phyloP scores from a whole-genome alignment of 2,888 invertebrate species.

The Campoletis raptor region DNA sequence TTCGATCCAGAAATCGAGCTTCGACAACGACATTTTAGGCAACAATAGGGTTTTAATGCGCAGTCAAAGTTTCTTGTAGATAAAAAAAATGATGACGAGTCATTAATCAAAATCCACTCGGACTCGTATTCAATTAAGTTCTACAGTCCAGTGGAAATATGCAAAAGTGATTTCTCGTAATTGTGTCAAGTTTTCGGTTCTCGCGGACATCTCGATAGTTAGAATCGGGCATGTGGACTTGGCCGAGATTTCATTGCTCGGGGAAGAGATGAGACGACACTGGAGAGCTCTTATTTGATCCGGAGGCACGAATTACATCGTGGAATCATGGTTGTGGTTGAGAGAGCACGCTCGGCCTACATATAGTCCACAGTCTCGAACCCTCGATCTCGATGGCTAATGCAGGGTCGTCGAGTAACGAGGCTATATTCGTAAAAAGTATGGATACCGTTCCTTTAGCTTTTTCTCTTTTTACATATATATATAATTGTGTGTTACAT shows the following conservation, averaged over 20 bases:
- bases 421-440: conserved; percentile 63
- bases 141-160: not conserved
- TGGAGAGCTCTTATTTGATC: conserved; percentile 39
- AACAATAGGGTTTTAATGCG: not conserved
- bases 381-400: conserved; percentile 53
- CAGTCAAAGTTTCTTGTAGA: not conserved
- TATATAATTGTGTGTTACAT: conserved; percentile 12
- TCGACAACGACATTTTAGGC: no score
- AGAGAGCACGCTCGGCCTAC: conserved; percentile 46
- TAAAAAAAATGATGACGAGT: not conserved
- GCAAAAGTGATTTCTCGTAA: not conserved
- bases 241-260: conserved; percentile 39
- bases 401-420: conserved; percentile 62
- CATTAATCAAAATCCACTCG: not conserved
- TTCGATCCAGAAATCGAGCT: no score
- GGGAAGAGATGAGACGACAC: not conserved
- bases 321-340: conserved; percentile 47
- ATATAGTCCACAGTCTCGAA: conserved; percentile 54
- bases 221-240: conserved; percentile 41
- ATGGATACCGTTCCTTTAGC: conserved; percentile 52
- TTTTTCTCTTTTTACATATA: not conserved
- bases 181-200: not conserved
- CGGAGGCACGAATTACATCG: conserved; percentile 40
- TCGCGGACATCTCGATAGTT: conserved; percentile 10
- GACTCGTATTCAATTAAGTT: not conserved